Percentiles rank a stretch among this genome's conserved stretches.
phyloP scores from a whole-genome alignment of 1,140 invertebrate genomes.

The Tribolium castaneum region DNA sequence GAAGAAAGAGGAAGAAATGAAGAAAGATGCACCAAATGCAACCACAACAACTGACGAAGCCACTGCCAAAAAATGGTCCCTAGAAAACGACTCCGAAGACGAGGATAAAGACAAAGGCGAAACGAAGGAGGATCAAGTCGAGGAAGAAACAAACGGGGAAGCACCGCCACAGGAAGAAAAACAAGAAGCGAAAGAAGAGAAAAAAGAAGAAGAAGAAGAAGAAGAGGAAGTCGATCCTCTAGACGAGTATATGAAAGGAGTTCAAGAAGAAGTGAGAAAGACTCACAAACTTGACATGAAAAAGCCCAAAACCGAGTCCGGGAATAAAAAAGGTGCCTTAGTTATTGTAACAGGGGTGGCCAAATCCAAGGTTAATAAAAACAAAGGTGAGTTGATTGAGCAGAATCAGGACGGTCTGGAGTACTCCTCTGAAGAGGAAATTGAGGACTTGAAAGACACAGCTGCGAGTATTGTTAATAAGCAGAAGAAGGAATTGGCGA shows the following conservation, averaged over 20 bases:
- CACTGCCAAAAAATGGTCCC: conserved; percentile 88
- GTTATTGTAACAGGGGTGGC: conserved; percentile 91
- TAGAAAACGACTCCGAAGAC: conserved; percentile 90
- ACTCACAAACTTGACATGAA: conserved; percentile 82
- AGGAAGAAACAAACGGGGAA: conserved; percentile 65
- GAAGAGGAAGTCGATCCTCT: conserved; percentile 58
- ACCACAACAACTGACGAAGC: conserved; percentile 61
- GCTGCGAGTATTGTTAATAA: conserved; percentile 90
- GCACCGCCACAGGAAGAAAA: conserved; percentile 61
- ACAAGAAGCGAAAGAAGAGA: conserved; percentile 37
- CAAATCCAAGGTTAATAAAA: conserved; percentile 81
- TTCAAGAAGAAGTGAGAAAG: conserved; percentile 91
- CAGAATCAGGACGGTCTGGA: conserved; percentile 97
- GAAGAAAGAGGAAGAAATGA: conserved; percentile 83
- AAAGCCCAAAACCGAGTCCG: conserved; percentile 61
- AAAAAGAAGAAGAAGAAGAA: conserved; percentile 62
- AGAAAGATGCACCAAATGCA: conserved; percentile 77
- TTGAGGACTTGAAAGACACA: conserved; percentile 92
- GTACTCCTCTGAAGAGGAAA: conserved; percentile 97
- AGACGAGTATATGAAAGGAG: conserved; percentile 65
- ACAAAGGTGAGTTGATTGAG: conserved; percentile 94
- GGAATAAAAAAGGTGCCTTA: conserved; percentile 69
- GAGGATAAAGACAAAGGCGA: conserved; percentile 70
- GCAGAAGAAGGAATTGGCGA: conserved; percentile 89
- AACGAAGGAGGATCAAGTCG: conserved; percentile 63